Evolutionary conservation across 2,113 vertebrate species (phyloP), one percentile per base, ranked within the genome.

Genomic region (Morone chrysops): DNA sequence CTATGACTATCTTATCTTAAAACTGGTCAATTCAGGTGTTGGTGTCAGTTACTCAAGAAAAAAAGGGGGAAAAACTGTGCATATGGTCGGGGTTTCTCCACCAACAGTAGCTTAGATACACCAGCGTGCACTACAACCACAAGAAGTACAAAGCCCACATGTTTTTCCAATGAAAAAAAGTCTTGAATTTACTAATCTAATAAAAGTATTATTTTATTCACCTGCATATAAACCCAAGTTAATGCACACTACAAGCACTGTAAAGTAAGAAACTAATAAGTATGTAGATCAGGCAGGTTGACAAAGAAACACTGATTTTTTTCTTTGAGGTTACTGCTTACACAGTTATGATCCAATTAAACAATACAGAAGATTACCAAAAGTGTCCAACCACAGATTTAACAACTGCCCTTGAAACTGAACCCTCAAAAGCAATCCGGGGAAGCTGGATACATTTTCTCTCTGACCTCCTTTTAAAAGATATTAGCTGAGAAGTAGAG

Each of bases 381-480:
- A 57, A 22, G 61, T 54, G 61, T 57, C 40, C 54, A 45, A 57
- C 7, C 62, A 22, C 16, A 68, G 54, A 80, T 71, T 40, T 25
- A 69, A 53, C 61, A 60, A 45, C 54, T 43, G 70, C 57, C 50
- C 60, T 63, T 60, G 18, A 71, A 85, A 59, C 13, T 41, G 40
- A 78, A 61, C 22, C 43, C 60, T 61, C 11, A 40, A 60, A 78
- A 76, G 53, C 9, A 31, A 80, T 57, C 22, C 75, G 36, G 16
- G 48, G 54, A 48, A 69, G 38, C 31, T 57, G 66, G n/a, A 75
- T 59, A 36, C 1, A 13, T 45, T 67, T 16, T 60, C 25, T 66
- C 40, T 74, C 57, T 70, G 83, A 60, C 83, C 83, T 90, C 66
- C 17, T 81, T 86, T 1, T 53, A 73, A 71, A 8, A 61, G 62